Percentiles rank a stretch among this genome's conserved stretches.
Evolutionary conservation across 1,140 invertebrate genomes (phyloP).

Genomic region (Drosophila teissieri): DNA sequence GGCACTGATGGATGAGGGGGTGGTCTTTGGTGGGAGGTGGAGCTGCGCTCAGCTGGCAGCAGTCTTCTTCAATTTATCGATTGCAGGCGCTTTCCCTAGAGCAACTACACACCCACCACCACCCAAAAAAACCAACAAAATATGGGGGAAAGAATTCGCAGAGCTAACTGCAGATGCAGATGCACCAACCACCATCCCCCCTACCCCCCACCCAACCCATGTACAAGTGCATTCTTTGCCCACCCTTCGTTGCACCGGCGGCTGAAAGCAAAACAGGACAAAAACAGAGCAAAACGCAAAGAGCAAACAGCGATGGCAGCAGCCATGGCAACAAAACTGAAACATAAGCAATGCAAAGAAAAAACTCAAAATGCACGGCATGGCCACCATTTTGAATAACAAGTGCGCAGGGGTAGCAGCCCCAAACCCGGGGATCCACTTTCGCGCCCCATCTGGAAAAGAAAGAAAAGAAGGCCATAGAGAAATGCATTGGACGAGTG

Average conservation of each 20-base stretch:
- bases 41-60: slow-evolving; percentile 22
- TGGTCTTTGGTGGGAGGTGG: slow-evolving; percentile 11
- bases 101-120: background rate
- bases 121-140: background rate
- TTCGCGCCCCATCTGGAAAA: slow-evolving; percentile 18
- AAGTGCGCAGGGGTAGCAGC: slow-evolving; percentile 56
- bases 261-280: slow-evolving; percentile 65
- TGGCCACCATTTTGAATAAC: slow-evolving; percentile 81
- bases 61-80: slow-evolving; percentile 50
- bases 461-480: slow-evolving; percentile 57
- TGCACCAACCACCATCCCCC: background rate
- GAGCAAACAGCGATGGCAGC: slow-evolving; percentile 63
- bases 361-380: slow-evolving; percentile 68
- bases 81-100: slow-evolving; percentile 28
- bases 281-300: slow-evolving; percentile 44
- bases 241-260: slow-evolving; percentile 42
- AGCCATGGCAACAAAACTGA: slow-evolving; percentile 74
- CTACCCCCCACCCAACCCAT: background rate
- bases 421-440: background rate
- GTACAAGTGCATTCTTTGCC: slow-evolving; percentile 49
- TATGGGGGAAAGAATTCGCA: slow-evolving; percentile 12
- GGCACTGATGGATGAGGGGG: slow-evolving; percentile 22
- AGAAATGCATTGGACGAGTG: slow-evolving; percentile 78
- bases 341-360: slow-evolving; percentile 68
- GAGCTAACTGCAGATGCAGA: slow-evolving; percentile 47